Percentiles rank a stretch among this genome's conserved stretches.
Evolutionary conservation across 2,113 vertebrate genomes (phyloP).

Genomic region (Acrocephalus kingi): DNA sequence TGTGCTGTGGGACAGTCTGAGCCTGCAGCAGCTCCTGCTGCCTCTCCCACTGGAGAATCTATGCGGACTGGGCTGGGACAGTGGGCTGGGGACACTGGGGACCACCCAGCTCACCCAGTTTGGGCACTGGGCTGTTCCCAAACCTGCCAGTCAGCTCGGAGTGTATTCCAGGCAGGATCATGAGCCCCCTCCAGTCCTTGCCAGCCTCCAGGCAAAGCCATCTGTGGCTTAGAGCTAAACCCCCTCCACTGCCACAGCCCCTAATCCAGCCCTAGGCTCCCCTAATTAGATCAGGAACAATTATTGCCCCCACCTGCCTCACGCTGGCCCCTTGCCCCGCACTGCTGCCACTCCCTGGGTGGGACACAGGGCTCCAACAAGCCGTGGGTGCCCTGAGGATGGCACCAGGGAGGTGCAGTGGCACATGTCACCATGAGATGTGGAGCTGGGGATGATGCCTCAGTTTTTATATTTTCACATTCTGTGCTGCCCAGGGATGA

Average conservation of each 20-base stretch:
- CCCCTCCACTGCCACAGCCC: background rate
- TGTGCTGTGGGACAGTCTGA: background rate
- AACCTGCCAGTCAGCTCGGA: background rate
- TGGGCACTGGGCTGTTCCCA: background rate
- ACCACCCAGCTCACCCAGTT: accelerated
- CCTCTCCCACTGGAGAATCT: background rate
- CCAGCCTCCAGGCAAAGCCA: slow-evolving; percentile 1
- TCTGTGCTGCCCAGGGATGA: too few species aligned
- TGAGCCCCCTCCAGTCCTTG: accelerated
- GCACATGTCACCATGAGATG: background rate
- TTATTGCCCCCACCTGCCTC: slow-evolving; percentile 62
- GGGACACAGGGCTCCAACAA: background rate
- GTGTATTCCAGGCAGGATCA: background rate
- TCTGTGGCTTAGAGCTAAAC: background rate
- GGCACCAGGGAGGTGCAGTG: background rate
- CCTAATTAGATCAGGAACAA: slow-evolving; percentile 60
- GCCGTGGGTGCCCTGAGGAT: background rate
- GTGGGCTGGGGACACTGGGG: background rate
- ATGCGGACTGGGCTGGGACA: accelerated
- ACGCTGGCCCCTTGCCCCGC: background rate
- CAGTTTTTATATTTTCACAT: too few species aligned
- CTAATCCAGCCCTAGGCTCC: slow-evolving; percentile 6
- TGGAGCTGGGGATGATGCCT: too few species aligned
- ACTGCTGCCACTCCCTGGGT: background rate
- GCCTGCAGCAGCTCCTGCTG: background rate